These are phyloP conservation scores for Dendroctonus ponderosae DNA, from an alignment of 1,140 invertebrate species.

Conservation along the genomic window DNA sequence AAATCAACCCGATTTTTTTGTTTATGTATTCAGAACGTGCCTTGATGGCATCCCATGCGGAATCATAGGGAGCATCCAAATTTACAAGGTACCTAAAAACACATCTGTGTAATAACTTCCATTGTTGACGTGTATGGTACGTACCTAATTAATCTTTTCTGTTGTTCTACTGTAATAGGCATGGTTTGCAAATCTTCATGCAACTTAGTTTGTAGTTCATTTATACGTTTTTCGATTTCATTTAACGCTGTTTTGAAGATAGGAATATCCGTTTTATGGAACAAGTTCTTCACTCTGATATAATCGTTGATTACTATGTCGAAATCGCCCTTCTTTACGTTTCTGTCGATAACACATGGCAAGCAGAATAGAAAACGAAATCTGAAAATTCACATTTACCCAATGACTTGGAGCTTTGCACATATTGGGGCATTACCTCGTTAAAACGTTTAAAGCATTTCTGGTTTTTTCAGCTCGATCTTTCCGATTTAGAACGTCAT, in stretches of 20 bases:
- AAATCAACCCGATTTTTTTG: slow-evolving; percentile 62
- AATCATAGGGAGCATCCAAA: slow-evolving; percentile 76
- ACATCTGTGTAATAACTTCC: neutral
- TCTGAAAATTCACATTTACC: slow-evolving; percentile 6
- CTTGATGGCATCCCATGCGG: slow-evolving; percentile 90
- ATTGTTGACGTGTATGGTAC: neutral
- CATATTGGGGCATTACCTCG: slow-evolving; percentile 49
- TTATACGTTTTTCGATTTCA: slow-evolving; percentile 89
- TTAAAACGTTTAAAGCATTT: slow-evolving; percentile 89
- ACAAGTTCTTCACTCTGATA: slow-evolving; percentile 91
- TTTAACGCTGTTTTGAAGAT: slow-evolving; percentile 82
- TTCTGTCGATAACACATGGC: slow-evolving; percentile 89
- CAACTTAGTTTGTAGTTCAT: slow-evolving; percentile 76
- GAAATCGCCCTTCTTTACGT: slow-evolving; percentile 92
- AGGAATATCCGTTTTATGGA: slow-evolving; percentile 90
- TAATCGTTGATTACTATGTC: slow-evolving; percentile 98
- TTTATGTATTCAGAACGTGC: slow-evolving; percentile 75
- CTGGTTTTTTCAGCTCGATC: slow-evolving; percentile 94
- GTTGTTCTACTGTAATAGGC: slow-evolving; percentile 87
- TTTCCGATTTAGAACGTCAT: slow-evolving; percentile 89
- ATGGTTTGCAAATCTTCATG: slow-evolving; percentile 82
- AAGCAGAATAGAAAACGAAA: slow-evolving; percentile 93
- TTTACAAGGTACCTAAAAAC: slow-evolving; percentile 63
- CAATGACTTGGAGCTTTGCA: neutral
- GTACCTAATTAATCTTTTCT: slow-evolving; percentile 78